phyloP scores from a whole-genome alignment of 2,888 invertebrate species.

The Neocrepidodera transversa region DNA sequence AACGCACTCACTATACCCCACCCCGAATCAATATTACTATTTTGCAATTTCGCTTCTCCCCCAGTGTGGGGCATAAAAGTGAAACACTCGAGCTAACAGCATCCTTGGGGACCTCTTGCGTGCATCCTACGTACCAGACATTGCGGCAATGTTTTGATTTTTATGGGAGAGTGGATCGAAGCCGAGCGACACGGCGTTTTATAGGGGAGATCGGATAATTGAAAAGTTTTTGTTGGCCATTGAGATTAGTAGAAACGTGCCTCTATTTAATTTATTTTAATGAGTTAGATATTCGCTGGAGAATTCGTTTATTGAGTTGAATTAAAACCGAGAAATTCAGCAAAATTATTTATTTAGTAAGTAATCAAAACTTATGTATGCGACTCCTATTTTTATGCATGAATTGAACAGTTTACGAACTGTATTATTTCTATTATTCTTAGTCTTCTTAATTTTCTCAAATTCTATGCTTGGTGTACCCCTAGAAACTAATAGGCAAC shows the following conservation, averaged over 20 bases:
- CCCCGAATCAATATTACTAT: neutral
- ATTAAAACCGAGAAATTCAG: constrained; percentile 13
- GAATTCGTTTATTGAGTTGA: constrained; percentile 36
- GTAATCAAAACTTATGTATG: too few relatives aligned
- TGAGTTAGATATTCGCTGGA: constrained; percentile 46
- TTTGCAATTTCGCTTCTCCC: neutral
- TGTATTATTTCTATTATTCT: too few relatives aligned
- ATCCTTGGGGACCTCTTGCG: constrained; percentile 31
- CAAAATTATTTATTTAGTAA: neutral
- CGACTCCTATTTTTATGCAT: too few relatives aligned
- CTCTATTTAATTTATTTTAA: constrained; percentile 56
- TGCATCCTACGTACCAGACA: constrained; percentile 27
- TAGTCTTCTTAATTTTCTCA: too few relatives aligned
- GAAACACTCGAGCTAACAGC: constrained; percentile 23
- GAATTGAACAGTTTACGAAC: too few relatives aligned
- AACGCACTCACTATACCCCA: too few relatives aligned
- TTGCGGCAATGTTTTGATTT: constrained; percentile 58
- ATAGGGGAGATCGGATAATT: constrained; percentile 49
- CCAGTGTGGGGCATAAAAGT: constrained; percentile 2
- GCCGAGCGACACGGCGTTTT: constrained; percentile 44
- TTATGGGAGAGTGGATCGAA: constrained; percentile 58
- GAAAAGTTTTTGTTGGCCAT: constrained; percentile 57
- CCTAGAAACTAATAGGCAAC: too few relatives aligned
- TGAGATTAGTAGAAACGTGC: constrained; percentile 56
- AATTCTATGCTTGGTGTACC: too few relatives aligned